Base-by-base conservation (phyloP, 2,888 invertebrate species). In the Anodontia alba region DNA sequence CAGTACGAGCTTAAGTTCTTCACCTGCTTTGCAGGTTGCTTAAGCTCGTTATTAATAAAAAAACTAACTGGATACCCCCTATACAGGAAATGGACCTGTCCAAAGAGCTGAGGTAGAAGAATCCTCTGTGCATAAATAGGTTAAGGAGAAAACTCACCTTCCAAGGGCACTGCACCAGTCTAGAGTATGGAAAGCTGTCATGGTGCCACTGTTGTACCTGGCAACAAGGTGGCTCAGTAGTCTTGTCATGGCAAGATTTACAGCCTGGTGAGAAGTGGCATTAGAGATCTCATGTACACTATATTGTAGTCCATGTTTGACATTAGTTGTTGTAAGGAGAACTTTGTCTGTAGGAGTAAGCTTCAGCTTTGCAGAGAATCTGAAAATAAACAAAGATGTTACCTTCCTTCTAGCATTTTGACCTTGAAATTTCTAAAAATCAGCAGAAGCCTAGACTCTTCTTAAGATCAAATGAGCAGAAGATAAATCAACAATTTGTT, bases 201-300 rank as follows among this genome's bases (percentile, higher is more conserved):
- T 73, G 10, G 87, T 83, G 5, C 75, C 80, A 23, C 86, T 79
- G 12, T 86, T 81, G 38, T 81, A 76, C 36, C 89, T 74, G 2
- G 84, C 86, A 43, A 89, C 81, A 8, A 90, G 74, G 78, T 91
- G 90, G 57, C 87, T 81, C 57, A 88, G 80, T 31, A 93, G 86
- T 43, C 84, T 74, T 29, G 81, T 80, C n/a, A 93, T 81, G 29
- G 90, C 89, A 17, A 84, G 31, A 15, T 79, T 87, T 66, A 93
- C 93, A 8, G 83, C 84, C 23, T 49, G 78, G 77, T 94, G 94
- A 0, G 91, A 91, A 0, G 92, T 92, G 15, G 94, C 94, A 76
- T 93, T 93, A 57, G 88, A 83, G 66, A 94, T 90, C 33, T 88
- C 86, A 70, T 90, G 78, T 15, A 93, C 71, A 17, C 84, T 86